These are phyloP conservation scores for Zootoca vivipara DNA, from an alignment of 2,113 vertebrate species.

Conservation along the genomic window DNA sequence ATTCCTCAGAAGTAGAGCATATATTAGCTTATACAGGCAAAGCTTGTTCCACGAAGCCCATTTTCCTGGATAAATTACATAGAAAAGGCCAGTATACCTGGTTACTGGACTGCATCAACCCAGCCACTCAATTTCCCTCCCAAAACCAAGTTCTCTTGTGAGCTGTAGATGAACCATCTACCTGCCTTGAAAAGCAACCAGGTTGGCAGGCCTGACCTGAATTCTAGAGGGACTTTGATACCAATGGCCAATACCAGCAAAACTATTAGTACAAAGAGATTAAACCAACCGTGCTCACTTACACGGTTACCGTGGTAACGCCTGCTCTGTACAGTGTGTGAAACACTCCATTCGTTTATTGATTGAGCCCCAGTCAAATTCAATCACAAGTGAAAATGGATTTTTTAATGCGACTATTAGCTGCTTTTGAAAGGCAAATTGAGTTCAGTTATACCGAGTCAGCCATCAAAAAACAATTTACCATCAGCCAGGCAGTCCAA, in stretches of 20 bases:
- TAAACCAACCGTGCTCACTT: conserved; percentile 16
- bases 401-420: conserved; percentile 84
- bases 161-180: neutral
- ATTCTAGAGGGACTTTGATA: neutral
- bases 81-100: neutral
- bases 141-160: neutral
- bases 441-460: conserved; percentile 73
- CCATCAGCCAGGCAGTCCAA: conserved; percentile 54
- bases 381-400: conserved; percentile 81
- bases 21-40: neutral
- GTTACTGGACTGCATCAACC: neutral
- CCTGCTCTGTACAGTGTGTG: conserved; percentile 19
- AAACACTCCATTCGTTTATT: conserved; percentile 66
- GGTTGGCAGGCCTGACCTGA: conserved; percentile 5
- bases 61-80: neutral
- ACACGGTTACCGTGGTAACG: conserved; percentile 63
- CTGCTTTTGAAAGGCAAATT: conserved; percentile 83
- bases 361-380: conserved; percentile 78
- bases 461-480: conserved; percentile 75
- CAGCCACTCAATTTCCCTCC: neutral
- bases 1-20: neutral
- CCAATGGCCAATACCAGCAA: neutral
- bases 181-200: conserved; percentile 18
- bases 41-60: neutral
- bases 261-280: conserved; percentile 34